Base-by-base conservation (phyloP, 1,140 invertebrate species). In the Druon quercuslanigerum region DNA sequence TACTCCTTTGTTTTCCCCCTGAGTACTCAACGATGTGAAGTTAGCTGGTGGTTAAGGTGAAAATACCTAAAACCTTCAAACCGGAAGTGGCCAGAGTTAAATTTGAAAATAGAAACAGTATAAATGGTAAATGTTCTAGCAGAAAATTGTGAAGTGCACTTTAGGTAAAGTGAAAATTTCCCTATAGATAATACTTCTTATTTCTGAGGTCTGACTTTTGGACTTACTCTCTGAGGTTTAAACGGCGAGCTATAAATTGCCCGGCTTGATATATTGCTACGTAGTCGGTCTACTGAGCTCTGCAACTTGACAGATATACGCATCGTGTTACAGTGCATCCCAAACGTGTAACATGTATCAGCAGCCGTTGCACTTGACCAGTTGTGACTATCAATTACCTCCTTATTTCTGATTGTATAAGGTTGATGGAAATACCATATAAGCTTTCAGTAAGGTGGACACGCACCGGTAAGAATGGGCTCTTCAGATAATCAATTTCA, bases 191-290 rank as follows among this genome's bases (percentile, higher is more conserved):
- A 66, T 40, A 25, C 57, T 20, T 66, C 33, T 20, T 20, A 25
- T 74, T 80, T 82, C 80, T 73, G 75, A 84, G 86, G 88, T 89
- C 87, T 87, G 87, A 88, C 87, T 88, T 88, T 88, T 85, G 87
- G 86, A 89, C 88, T 85, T 85, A 81, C 81, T 76, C 86, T 81
- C 75, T 81, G 83, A 83, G 83, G 86, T 83, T 89, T 89, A 89
- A 89, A 86, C 85, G 83, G 81, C 81, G 84, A 81, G 80, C 86
- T 82, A 87, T 89, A 89, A 90, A 90, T 89, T 89, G 88, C 87
- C 73, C 74, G 84, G 77, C 85, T 89, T 90, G 88, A 90, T 89
- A 85, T 82, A 90, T 90, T 86, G 84, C 88, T 78, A 79, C 84
- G 82, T 82, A 83, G 84, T 80, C 79, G 86, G 80, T 88, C 85